These are phyloP conservation scores for Tychaedon coryphoeus DNA, from an alignment of 2,113 vertebrate genomes.

Conservation along the genomic window DNA sequence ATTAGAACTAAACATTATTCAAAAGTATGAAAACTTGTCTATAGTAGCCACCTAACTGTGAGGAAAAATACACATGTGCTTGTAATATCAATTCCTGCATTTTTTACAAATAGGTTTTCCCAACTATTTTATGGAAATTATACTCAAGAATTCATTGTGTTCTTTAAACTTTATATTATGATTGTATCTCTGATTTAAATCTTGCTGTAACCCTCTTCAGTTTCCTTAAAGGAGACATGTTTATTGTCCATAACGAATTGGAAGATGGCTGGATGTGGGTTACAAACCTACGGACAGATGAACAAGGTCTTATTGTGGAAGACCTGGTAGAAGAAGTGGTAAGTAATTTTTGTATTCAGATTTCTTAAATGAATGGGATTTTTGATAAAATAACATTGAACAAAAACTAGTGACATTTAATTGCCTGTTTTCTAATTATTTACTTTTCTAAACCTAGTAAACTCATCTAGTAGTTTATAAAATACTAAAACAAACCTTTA, in stretches of 20 bases:
- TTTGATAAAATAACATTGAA: not conserved
- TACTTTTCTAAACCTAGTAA: not conserved
- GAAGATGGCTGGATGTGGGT: constrained; percentile 99
- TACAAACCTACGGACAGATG: constrained; percentile 94
- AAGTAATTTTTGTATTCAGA: constrained; percentile 63
- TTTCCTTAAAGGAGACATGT: constrained; percentile 99
- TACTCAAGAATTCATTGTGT: not conserved
- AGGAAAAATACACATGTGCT: not conserved
- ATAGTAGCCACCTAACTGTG: not conserved
- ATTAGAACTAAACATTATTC: not conserved
- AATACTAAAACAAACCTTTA: not conserved
- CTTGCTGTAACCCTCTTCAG: constrained; percentile 67
- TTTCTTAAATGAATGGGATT: not conserved
- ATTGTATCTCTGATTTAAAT: not conserved
- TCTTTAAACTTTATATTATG: not conserved
- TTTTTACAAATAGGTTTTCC: not conserved
- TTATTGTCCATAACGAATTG: constrained; percentile 98
- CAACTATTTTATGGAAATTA: not conserved
- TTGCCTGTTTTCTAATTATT: not conserved
- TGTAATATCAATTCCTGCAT: not conserved
- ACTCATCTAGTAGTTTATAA: not conserved
- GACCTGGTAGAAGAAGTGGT: constrained; percentile 97
- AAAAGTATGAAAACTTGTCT: not conserved
- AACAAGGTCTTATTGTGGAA: constrained; percentile 97
- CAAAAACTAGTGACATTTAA: not conserved